phyloP scores from a whole-genome alignment of 2,797 vertebrate species.

The Mormyrus hasselquistii region DNA sequence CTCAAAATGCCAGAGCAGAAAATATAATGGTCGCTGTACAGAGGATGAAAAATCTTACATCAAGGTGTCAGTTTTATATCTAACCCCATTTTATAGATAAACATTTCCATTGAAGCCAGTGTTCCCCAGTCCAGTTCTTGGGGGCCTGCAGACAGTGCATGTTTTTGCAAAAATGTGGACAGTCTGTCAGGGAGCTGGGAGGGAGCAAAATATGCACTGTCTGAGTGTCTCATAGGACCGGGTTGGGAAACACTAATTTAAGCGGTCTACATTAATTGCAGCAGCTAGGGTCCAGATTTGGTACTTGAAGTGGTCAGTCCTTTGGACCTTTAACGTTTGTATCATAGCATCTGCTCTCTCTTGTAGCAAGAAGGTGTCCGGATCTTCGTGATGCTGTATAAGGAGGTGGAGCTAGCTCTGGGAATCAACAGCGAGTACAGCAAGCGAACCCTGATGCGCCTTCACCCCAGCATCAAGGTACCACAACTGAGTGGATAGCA shows the following conservation, averaged over 20 bases:
- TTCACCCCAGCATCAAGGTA: constrained; percentile 94
- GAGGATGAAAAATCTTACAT: not conserved
- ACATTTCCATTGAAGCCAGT: not conserved
- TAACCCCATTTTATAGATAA: not conserved
- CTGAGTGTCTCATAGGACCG: not conserved
- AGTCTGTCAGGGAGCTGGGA: too few relatives aligned
- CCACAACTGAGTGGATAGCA: too few relatives aligned
- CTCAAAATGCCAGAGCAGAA: not conserved
- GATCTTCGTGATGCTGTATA: constrained; percentile 93
- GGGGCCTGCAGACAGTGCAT: not conserved
- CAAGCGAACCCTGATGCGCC: constrained; percentile 79
- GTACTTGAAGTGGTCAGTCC: not conserved
- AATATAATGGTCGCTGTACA: not conserved
- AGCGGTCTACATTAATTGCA: not conserved
- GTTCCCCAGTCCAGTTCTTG: not conserved
- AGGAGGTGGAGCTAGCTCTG: constrained; percentile 91
- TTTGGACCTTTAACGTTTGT: not conserved
- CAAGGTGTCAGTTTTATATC: not conserved
- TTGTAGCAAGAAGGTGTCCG: constrained; percentile 87
- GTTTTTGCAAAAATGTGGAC: not conserved
- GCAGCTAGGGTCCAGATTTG: not conserved
- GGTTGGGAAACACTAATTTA: not conserved
- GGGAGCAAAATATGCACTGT: not conserved
- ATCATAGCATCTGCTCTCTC: not conserved
- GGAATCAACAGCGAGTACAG: constrained; percentile 97